Evolutionary conservation across 2,888 invertebrate genomes (phyloP).

Genomic region (Eupithecia abbreviata): DNA sequence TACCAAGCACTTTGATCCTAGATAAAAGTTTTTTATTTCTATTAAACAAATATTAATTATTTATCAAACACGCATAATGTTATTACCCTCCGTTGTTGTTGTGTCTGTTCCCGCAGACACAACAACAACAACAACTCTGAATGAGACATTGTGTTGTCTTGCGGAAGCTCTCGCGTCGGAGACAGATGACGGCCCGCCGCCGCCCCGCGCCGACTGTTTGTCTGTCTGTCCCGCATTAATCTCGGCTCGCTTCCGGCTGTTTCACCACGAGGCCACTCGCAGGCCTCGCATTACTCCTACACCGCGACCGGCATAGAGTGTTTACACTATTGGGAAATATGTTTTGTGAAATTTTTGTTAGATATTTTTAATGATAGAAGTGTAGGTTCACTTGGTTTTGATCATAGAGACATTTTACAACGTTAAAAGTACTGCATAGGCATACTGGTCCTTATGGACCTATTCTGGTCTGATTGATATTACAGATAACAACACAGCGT

Average conservation of each 20-base stretch:
- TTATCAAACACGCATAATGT: neutral
- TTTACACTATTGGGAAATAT: neutral
- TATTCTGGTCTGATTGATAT: neutral
- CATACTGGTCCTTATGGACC: neutral
- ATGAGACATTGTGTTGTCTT: neutral
- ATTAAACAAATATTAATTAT: neutral
- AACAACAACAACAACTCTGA: neutral
- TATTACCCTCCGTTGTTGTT: neutral
- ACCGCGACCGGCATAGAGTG: neutral
- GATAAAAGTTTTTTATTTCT: no score
- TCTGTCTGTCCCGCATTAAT: constrained; percentile 3
- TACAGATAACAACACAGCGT: neutral
- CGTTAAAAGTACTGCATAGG: no score
- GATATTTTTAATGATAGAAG: neutral
- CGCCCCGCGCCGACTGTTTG: neutral
- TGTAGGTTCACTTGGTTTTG: neutral
- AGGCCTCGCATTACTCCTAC: neutral
- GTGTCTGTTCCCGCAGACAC: neutral
- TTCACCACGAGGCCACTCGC: neutral
- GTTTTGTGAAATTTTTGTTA: neutral
- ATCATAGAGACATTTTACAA: neutral
- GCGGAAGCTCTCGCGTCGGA: neutral
- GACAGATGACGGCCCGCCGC: neutral
- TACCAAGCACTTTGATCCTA: no score
- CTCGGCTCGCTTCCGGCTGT: neutral